phyloP scores from a whole-genome alignment of 2,113 vertebrate species.

The Xiphias gladius region DNA sequence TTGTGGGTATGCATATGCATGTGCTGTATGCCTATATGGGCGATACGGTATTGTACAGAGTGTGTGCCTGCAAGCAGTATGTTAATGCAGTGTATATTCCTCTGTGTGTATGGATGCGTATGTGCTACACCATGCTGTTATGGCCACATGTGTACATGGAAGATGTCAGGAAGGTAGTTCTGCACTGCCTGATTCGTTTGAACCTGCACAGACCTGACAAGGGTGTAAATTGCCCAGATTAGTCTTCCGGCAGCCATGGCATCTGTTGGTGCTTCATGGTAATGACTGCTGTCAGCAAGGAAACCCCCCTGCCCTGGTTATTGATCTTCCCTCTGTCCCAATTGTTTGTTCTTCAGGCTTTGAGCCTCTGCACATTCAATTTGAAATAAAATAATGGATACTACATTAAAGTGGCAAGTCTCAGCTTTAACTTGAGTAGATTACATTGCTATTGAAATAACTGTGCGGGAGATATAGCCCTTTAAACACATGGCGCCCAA shows the following conservation, averaged over 20 bases:
- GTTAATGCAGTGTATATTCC: conserved; percentile 12
- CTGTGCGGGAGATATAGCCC: no score
- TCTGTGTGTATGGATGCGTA: not conserved
- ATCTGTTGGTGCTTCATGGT: conserved; percentile 48
- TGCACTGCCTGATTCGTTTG: conserved; percentile 32
- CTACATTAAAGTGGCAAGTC: no score
- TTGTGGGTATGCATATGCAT: conserved; percentile 28
- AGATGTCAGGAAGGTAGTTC: conserved; percentile 26
- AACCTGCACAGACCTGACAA: conserved; percentile 61
- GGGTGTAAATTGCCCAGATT: conserved; percentile 70
- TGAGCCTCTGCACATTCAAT: no score
- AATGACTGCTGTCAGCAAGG: conserved; percentile 55
- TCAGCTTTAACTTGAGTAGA: no score
- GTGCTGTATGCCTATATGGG: conserved; percentile 16
- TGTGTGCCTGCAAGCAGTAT: not conserved
- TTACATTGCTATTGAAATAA: no score
- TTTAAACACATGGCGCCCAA: no score
- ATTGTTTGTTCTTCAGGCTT: conserved; percentile 20
- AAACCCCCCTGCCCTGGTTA: conserved; percentile 29
- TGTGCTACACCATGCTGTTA: not conserved
- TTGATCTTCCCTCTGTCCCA: conserved; percentile 38
- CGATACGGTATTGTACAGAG: not conserved
- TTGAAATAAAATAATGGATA: no score
- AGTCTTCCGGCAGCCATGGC: conserved; percentile 58
- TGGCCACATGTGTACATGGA: conserved; percentile 15